A percentile compares a stretch with the other conserved stretches of the same genome.
Conservation (phyloP, 2,797 vertebrate species). For the Anguilla megastoma region DNA sequence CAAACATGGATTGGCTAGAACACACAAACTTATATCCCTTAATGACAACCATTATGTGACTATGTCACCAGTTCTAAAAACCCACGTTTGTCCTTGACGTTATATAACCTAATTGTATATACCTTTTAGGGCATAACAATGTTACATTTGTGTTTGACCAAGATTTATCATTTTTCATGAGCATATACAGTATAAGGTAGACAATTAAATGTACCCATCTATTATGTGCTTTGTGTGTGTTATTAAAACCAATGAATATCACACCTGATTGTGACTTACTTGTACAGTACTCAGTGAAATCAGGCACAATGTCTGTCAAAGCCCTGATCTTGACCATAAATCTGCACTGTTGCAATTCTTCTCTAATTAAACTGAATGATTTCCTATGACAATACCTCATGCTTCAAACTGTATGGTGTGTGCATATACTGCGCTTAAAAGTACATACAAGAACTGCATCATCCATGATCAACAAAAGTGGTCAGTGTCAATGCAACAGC, state of each 20-base stretch:
- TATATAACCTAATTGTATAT: neutral
- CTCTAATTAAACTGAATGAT: neutral
- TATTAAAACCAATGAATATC: neutral
- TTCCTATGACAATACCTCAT: neutral
- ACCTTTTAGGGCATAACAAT: neutral
- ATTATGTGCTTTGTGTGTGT: neutral
- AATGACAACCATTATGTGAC: neutral
- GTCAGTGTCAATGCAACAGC: neutral
- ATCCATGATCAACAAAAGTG: neutral
- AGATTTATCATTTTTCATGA: neutral
- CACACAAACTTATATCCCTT: constrained; percentile 28
- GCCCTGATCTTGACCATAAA: neutral
- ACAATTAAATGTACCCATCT: neutral
- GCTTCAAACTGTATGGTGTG: neutral
- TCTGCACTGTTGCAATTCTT: neutral
- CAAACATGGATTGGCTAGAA: constrained; percentile 24
- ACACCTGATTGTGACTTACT: neutral
- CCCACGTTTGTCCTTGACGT: neutral
- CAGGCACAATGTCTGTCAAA: neutral
- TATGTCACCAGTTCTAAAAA: neutral
- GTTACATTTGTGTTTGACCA: neutral
- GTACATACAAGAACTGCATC: neutral
- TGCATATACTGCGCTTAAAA: neutral
- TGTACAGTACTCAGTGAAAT: neutral
- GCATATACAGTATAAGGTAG: neutral